Evolutionary conservation across 2,797 vertebrate species (phyloP).

Genomic region (Aulostomus chinensis): DNA sequence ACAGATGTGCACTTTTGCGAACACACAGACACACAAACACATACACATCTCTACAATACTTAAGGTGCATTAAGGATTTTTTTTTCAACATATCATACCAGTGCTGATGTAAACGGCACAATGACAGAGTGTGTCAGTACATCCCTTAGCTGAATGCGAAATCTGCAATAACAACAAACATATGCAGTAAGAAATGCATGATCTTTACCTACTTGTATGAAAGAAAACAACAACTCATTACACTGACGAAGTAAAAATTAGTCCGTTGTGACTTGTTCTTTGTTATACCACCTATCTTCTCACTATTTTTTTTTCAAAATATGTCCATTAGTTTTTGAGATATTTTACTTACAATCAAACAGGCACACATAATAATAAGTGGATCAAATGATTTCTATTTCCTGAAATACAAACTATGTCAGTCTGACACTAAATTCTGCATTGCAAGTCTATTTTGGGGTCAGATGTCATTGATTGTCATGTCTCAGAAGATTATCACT

Average conservation of each 20-base stretch:
- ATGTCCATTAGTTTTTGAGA: no score
- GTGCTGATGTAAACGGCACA: constrained; percentile 69
- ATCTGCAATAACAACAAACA: constrained; percentile 70
- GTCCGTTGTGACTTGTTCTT: no score
- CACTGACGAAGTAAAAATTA: no score
- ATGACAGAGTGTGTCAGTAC: constrained; percentile 57
- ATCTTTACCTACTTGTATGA: no score
- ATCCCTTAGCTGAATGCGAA: constrained; percentile 73
- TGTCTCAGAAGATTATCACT: constrained; percentile 10
- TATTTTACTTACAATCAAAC: no score
- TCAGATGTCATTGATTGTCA: no score
- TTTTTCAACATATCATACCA: constrained; percentile 79
- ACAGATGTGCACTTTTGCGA: background rate
- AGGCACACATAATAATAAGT: no score
- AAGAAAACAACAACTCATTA: no score
- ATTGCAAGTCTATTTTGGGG: no score
- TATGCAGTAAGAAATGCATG: background rate
- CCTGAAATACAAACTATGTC: background rate
- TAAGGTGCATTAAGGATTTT: background rate
- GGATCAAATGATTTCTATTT: background rate
- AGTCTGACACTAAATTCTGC: background rate
- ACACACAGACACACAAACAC: constrained; percentile 5
- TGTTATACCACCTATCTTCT: no score
- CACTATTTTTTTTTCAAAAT: no score
- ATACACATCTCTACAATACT: background rate